Conservation (phyloP, 2,113 vertebrate species). For the Heptranchias perlo region DNA sequence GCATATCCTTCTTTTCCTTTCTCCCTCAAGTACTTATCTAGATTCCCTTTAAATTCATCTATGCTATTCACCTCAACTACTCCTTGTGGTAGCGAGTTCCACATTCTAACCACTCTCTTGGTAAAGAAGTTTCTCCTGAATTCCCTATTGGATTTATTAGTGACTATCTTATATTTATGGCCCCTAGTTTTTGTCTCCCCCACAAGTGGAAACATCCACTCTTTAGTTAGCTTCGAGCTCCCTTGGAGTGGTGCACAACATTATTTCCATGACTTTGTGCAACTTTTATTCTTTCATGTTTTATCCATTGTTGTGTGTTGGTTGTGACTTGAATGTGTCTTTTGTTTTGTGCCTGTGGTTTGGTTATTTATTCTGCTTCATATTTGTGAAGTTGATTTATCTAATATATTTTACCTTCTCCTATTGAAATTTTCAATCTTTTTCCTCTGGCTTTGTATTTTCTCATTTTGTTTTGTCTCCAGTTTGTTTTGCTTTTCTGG, state of each 20-base stretch:
- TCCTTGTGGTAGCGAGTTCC: no score
- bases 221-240: neutral
- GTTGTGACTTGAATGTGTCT: neutral
- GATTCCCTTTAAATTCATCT: no score
- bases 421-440: no score
- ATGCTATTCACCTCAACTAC: no score
- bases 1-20: no score
- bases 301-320: neutral
- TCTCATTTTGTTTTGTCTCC: neutral
- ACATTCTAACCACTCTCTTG: no score
- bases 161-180: no score
- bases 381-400: neutral
- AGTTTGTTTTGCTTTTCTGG: neutral
- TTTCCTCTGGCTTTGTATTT: neutral
- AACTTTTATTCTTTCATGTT: neutral
- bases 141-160: no score
- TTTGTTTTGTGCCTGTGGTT: neutral
- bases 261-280: neutral
- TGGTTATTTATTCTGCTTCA: neutral
- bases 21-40: no score
- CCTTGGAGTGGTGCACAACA: neutral
- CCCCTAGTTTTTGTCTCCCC: no score
- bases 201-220: no score
- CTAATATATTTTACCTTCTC: neutral
- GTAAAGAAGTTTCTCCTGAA: no score